phyloP scores from a whole-genome alignment of 2,888 invertebrate genomes.

The Papilio elwesi region DNA sequence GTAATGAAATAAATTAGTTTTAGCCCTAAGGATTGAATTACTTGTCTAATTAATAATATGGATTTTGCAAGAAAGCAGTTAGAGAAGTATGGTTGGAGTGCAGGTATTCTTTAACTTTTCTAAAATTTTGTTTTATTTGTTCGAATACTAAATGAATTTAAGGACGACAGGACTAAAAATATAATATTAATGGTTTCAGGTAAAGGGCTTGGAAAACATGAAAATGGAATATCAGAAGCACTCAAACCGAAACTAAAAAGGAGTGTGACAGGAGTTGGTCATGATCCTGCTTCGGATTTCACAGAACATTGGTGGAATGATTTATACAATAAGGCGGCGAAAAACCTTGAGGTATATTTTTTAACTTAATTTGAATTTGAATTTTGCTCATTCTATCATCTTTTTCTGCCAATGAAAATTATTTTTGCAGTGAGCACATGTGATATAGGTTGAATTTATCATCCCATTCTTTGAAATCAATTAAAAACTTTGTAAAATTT shows the following conservation, averaged over 20 bases:
- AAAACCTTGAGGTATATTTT: conserved; percentile 84
- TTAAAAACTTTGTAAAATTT: no score
- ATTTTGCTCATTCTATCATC: no score
- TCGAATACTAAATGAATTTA: background rate
- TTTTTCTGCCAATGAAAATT: no score
- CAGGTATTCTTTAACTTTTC: conserved; percentile 58
- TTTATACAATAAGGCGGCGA: conserved; percentile 89
- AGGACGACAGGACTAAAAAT: background rate
- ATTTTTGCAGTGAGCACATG: no score
- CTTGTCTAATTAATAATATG: conserved; percentile 65
- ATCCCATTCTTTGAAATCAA: no score
- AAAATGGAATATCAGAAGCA: conserved; percentile 90
- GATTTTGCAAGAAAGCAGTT: conserved; percentile 89
- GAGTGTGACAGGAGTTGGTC: conserved; percentile 91
- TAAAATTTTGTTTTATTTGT: background rate
- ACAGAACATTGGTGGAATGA: conserved; percentile 94
- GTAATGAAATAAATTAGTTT: background rate
- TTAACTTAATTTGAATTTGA: background rate
- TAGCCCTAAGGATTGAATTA: background rate
- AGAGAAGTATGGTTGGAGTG: conserved; percentile 90
- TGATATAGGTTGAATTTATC: no score
- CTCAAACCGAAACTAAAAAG: conserved; percentile 92
- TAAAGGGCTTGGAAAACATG: conserved; percentile 92
- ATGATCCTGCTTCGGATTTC: conserved; percentile 89
- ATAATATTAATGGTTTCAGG: conserved; percentile 77